Percentiles rank a stretch among this genome's conserved stretches.
These are phyloP conservation scores for Penelope pileata DNA, from an alignment of 2,113 vertebrate species.

Conservation along the genomic window DNA sequence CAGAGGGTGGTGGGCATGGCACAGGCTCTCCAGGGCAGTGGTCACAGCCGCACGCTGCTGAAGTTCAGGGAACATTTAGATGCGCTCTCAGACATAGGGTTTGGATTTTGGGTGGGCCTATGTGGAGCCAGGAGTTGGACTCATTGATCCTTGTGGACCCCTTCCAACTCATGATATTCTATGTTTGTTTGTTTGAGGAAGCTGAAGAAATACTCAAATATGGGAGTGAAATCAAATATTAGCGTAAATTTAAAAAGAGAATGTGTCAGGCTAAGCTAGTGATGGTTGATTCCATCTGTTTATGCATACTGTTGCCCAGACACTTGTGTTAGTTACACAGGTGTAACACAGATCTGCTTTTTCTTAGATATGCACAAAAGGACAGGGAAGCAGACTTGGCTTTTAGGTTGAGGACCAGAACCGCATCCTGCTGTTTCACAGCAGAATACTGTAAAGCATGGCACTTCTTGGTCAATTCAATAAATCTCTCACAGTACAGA, in stretches of 20 bases:
- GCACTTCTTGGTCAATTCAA: background rate
- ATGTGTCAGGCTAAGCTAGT: background rate
- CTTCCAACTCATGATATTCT: background rate
- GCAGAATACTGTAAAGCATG: background rate
- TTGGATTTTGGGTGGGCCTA: background rate
- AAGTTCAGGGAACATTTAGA: background rate
- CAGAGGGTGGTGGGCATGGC: background rate
- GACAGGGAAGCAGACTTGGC: background rate
- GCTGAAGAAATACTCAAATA: background rate
- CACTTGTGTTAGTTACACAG: background rate
- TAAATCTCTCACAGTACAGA: background rate
- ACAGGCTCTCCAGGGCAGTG: background rate
- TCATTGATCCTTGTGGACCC: background rate
- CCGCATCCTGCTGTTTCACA: background rate
- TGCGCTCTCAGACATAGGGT: background rate
- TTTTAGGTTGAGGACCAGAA: background rate
- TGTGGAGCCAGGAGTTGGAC: background rate
- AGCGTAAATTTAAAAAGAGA: background rate
- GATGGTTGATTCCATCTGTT: background rate
- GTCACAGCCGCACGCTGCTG: background rate
- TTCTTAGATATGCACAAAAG: background rate
- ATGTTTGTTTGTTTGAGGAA: background rate
- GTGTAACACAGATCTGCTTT: background rate
- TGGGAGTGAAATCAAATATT: background rate
- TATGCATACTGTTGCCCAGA: background rate